A percentile compares a stretch with the other conserved stretches of the same genome.
phyloP scores from a whole-genome alignment of 2,113 vertebrate genomes.

The Monopterus albus region DNA sequence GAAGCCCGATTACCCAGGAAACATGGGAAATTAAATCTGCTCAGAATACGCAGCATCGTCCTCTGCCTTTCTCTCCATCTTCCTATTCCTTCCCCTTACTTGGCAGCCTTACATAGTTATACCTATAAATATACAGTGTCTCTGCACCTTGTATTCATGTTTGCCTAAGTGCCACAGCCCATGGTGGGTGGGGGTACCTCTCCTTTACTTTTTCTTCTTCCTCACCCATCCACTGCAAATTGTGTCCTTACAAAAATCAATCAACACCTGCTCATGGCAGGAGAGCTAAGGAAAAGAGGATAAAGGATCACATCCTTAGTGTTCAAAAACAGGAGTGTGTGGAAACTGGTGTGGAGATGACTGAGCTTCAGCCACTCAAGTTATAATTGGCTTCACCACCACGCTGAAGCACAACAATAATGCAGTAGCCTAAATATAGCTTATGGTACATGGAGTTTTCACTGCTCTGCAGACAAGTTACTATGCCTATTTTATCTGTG shows the following conservation, averaged over 20 bases:
- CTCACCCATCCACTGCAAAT: slow-evolving; percentile 60
- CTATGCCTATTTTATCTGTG: background rate
- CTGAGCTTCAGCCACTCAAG: slow-evolving; percentile 47
- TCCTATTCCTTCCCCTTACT: slow-evolving; percentile 34
- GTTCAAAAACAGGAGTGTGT: slow-evolving; percentile 43
- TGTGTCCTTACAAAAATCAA: slow-evolving; percentile 64
- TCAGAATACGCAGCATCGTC: slow-evolving; percentile 50
- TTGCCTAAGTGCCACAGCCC: slow-evolving; percentile 56
- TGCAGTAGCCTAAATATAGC: slow-evolving; percentile 43
- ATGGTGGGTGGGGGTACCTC: slow-evolving; percentile 7
- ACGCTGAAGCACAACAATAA: slow-evolving; percentile 32
- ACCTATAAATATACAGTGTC: slow-evolving; percentile 69
- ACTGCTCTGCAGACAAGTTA: slow-evolving; percentile 15
- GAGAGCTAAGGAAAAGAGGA: slow-evolving; percentile 36
- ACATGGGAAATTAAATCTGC: slow-evolving; percentile 70
- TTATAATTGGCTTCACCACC: slow-evolving; percentile 62
- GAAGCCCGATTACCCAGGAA: slow-evolving; percentile 63
- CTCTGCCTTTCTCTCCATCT: slow-evolving; percentile 19
- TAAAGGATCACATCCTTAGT: slow-evolving; percentile 7
- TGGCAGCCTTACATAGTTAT: slow-evolving; percentile 59
- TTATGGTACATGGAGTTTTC: slow-evolving; percentile 7
- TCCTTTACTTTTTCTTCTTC: slow-evolving; percentile 15
- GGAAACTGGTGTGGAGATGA: slow-evolving; percentile 31
- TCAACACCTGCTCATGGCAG: slow-evolving; percentile 61
- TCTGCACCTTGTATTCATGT: slow-evolving; percentile 66